Evolutionary conservation across 2,797 vertebrate genomes (phyloP).

Genomic region (Myripristis jacobus): DNA sequence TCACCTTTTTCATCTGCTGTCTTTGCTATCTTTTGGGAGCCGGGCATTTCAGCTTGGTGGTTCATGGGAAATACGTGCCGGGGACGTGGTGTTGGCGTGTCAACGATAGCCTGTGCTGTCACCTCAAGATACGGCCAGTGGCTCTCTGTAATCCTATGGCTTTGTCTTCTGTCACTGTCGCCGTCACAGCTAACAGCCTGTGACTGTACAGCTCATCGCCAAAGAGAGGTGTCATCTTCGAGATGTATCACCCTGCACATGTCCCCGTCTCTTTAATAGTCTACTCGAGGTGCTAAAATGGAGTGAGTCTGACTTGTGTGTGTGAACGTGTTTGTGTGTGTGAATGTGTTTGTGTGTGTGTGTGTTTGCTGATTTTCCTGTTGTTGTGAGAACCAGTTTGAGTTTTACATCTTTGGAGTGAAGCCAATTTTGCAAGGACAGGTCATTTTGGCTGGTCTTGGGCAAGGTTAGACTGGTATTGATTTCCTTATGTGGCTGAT

Average conservation of each 20-base stretch:
- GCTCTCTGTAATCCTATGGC: conserved; percentile 40
- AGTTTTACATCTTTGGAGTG: conserved; percentile 13
- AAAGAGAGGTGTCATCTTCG: conserved; percentile 85
- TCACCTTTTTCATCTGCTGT: conserved; percentile 78
- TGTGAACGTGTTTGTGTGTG: conserved; percentile 9
- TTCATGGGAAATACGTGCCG: conserved; percentile 85
- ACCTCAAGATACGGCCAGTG: conserved; percentile 63
- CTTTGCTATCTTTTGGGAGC: conserved; percentile 82
- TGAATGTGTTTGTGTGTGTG: conserved; percentile 7
- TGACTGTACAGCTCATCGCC: conserved; percentile 87
- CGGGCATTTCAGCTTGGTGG: conserved; percentile 63
- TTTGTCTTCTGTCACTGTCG: conserved; percentile 91
- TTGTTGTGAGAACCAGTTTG: conserved; percentile 29
- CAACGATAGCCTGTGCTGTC: conserved; percentile 85
- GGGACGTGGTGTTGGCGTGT: conserved; percentile 78
- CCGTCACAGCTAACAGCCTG: conserved; percentile 86
- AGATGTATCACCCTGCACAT: conserved; percentile 66
- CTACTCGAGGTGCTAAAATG: conserved; percentile 64
- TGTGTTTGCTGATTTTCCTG: conserved; percentile 2
- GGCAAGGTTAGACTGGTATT: background rate
- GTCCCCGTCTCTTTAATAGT: conserved; percentile 46
- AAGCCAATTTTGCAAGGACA: conserved; percentile 27
- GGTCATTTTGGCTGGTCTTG: conserved; percentile 16
- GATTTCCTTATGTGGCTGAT: too few species aligned
- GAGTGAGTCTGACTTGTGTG: conserved; percentile 36